A percentile compares a stretch with the other conserved stretches of the same genome.
Evolutionary conservation across 1,140 invertebrate genomes (phyloP).

Genomic region (Helicoverpa zea): DNA sequence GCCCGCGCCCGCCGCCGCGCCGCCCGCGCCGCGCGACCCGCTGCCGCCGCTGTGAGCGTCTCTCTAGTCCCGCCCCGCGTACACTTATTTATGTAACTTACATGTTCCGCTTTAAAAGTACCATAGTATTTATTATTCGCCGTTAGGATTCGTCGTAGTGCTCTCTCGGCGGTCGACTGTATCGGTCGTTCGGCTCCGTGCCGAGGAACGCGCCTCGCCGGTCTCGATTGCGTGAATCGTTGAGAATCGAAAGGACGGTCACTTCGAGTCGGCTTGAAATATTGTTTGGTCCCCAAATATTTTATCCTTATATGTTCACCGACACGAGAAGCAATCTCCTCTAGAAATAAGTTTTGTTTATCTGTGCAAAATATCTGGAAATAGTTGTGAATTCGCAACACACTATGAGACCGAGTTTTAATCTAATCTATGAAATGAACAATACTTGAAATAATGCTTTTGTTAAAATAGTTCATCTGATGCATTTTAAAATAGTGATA

Average conservation of each 20-base stretch:
- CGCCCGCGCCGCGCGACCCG: constrained; percentile 53
- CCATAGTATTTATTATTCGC: constrained; percentile 73
- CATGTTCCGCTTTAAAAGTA: constrained; percentile 82
- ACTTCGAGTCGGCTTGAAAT: constrained; percentile 4
- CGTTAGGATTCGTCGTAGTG: constrained; percentile 33
- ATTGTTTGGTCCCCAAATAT: constrained; percentile 49
- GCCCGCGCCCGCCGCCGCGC: constrained; percentile 38
- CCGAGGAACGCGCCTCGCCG: not conserved
- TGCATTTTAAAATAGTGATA: constrained; percentile 47
- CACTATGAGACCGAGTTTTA: constrained; percentile 13
- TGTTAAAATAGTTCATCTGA: constrained; percentile 45
- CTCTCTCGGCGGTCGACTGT: constrained; percentile 28
- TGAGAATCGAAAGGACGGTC: not conserved
- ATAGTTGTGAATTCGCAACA: constrained; percentile 24
- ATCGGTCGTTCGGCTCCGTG: constrained; percentile 1
- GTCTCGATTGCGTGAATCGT: not conserved
- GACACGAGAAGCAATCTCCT: constrained; percentile 47
- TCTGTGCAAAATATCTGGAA: constrained; percentile 40
- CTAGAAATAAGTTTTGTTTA: constrained; percentile 46
- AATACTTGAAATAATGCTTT: constrained; percentile 45
- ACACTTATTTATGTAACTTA: constrained; percentile 75
- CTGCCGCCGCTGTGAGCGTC: constrained; percentile 52
- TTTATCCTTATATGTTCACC: constrained; percentile 36
- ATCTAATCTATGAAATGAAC: constrained; percentile 37
- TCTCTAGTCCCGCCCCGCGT: constrained; percentile 36